These are phyloP conservation scores for Gyrodactylus bullatarudis DNA, from an alignment of 1,140 invertebrate genomes.

Conservation along the genomic window DNA sequence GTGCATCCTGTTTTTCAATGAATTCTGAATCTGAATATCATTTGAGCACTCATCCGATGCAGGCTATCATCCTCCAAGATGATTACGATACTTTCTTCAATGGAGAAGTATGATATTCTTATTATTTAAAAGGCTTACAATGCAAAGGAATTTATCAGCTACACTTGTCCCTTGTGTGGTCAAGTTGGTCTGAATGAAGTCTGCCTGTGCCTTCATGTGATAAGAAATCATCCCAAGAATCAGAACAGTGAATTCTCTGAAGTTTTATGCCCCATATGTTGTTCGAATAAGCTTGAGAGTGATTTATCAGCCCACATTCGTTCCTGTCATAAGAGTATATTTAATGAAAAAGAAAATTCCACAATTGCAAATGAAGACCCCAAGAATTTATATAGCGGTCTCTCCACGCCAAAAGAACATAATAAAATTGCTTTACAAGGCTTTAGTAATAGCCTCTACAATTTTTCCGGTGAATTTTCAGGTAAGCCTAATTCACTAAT, in stretches of 20 bases:
- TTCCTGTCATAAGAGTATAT: too few species aligned
- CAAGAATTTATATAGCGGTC: too few species aligned
- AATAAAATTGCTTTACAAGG: too few species aligned
- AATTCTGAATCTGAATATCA: slow-evolving; percentile 65
- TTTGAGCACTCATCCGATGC: slow-evolving; percentile 74
- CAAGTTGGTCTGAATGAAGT: slow-evolving; percentile 3
- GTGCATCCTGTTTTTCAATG: slow-evolving; percentile 66
- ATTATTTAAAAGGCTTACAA: not conserved
- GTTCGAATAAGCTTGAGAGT: too few species aligned
- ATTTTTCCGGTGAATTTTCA: too few species aligned
- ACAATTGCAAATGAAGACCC: too few species aligned
- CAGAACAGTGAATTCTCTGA: not conserved
- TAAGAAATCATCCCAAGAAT: not conserved
- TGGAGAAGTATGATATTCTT: not conserved
- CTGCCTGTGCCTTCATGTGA: not conserved
- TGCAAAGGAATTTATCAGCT: slow-evolving; percentile 5
- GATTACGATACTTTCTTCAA: slow-evolving; percentile 33
- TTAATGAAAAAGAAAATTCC: too few species aligned
- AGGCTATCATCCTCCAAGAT: slow-evolving; percentile 75
- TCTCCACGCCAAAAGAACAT: too few species aligned
- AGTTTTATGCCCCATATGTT: not conserved
- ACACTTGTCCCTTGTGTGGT: not conserved
- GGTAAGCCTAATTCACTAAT: too few species aligned
- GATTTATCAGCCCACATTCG: too few species aligned
- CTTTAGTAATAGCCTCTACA: too few species aligned